phyloP scores from a whole-genome alignment of 2,113 vertebrate genomes.

The Ophthalmolycus amberensis region DNA sequence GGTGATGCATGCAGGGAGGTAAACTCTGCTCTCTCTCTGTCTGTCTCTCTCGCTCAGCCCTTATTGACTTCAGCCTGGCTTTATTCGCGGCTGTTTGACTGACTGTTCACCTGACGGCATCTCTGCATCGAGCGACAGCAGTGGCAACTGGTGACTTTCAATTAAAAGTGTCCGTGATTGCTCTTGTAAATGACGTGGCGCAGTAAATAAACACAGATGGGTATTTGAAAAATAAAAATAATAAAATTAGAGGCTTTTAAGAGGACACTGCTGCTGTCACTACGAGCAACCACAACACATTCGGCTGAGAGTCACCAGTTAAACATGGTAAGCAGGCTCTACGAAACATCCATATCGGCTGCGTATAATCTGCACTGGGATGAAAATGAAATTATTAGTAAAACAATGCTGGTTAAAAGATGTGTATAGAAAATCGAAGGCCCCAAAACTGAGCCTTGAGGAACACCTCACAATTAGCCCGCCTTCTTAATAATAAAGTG shows the following conservation, averaged over 20 bases:
- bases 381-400: not conserved
- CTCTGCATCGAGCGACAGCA: not conserved
- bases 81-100: not conserved
- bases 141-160: not conserved
- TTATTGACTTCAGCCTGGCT: not conserved
- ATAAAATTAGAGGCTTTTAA: not conserved
- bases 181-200: not conserved
- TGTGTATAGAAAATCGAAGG: not conserved
- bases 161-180: not conserved
- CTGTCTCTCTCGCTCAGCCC: not conserved
- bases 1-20: slow-evolving; percentile 16
- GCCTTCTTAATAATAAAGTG: not conserved
- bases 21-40: slow-evolving; percentile 19
- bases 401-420: not conserved
- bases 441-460: not conserved
- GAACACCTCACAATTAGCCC: not conserved
- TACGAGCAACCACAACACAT: not conserved
- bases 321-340: not conserved
- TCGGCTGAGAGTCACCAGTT: not conserved
- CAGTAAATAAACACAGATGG: not conserved
- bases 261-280: not conserved
- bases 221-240: not conserved
- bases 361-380: not conserved
- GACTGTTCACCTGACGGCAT: slow-evolving; percentile 1
- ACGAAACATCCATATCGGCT: not conserved